Base-by-base conservation (phyloP, 2,113 vertebrate genomes). In the Proterorhinus semilunaris region DNA sequence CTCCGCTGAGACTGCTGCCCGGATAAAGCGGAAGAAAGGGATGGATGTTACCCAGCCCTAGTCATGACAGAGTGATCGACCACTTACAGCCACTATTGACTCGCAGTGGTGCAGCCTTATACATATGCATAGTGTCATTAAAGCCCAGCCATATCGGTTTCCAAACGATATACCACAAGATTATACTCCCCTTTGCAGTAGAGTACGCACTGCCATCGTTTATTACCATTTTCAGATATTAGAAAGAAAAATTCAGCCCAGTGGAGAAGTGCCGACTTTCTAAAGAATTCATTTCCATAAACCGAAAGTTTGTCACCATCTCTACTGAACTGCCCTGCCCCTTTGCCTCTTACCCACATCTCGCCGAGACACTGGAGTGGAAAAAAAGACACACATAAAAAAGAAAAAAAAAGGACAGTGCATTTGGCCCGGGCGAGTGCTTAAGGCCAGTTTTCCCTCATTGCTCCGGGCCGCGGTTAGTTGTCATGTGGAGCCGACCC, bases 401-500 rank as follows among this genome's bases (percentile, higher is more conserved):
- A 72, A 75, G 68, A 80, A 85, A 75, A 74, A 71, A 54, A 69
- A 78, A 51, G 8, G 36, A 80, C 27, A 36, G 27, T 36, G 27
- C 59, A 54, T 78, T 79, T 62, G 78, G 75, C 73, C 72, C 68
- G 4, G n/a, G 13, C 68, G 72, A 12, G 52, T 68, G 62, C 75
- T 15, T 58, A 58, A 21, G 78, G 75, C 81, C 81, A 65, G 81
- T 74, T 84, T 57, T 69, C 49, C 36, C 50, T 65, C 8, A 47
- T 6, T n/a, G 73, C 70, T 83, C 75, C 45, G 73, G 11, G 71
- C 53, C 70, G 68, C 78, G 70, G 82, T 83, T 83, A 76, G 71
- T 85, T 55, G 82, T 83, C 83, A 82, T 74, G 75, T 78, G 71
- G 80, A 76, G 76, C 80, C 78, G 75, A 76, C 58, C 72, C 53